Base-by-base conservation (phyloP, 2,113 vertebrate species). In the Tylochromis polylepis region DNA sequence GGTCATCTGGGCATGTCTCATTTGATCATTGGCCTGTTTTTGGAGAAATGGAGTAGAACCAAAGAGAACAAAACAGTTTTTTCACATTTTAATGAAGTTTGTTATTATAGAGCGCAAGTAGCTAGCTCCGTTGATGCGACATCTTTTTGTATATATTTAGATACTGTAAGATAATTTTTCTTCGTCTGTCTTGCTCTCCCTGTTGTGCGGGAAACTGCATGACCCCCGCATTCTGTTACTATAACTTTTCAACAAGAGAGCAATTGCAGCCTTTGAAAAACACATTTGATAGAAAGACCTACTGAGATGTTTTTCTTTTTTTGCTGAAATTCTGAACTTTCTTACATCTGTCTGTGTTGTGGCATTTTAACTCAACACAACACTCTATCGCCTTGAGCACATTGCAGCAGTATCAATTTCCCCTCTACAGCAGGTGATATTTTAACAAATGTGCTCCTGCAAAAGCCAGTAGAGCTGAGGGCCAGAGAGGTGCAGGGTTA, bases 361-460 rank as follows among this genome's bases (percentile, higher is more conserved):
- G 91, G 93, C 89, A 92, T 95, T 95, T 95, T 88, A 92, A 89
- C 89, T 88, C 87, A 77, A 91, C 85, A 93, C 90, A 88, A 94
- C 89, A 92, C 89, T 91, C 87, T 87, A 92, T 91, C 60, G 90
- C 95, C 92, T 59, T 38, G 67, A 93, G 94, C 93, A 91, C 89
- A 93, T 51, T 96, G 96, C 94, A 89, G 49, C 96, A 95, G 95
- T 95, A 97, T 97, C 97, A 97, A 97, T 97, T 97, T 96, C 96
- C 96, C 94, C 93, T 94, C 92, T 96, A 92, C 91, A 94, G 96
- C 88, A 95, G 94, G 93, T 95, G 93, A 96, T 97, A 97, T 97
- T 97, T 97, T 96, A 97, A 97, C 94, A 96, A 96, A 97, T 96
- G 96, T 94, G 95, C 96, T 96, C 95, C 94, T 93, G 91, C 89